These are phyloP conservation scores for Stratiomys singularior DNA, from an alignment of 2,888 invertebrate species.

Conservation along the genomic window DNA sequence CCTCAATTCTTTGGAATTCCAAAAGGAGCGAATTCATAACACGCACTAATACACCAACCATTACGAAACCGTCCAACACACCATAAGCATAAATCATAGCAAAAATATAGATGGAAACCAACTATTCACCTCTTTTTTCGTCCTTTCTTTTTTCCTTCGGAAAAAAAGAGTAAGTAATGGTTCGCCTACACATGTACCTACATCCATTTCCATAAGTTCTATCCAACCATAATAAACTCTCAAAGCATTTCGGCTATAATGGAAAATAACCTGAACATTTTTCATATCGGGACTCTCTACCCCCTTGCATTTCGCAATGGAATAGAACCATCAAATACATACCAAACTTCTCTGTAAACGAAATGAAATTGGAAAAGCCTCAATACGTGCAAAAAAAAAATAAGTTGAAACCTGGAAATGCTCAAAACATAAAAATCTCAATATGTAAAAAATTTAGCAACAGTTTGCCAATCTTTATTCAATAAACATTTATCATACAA, in stretches of 20 bases:
- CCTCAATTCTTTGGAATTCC: too few relatives aligned
- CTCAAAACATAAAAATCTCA: not conserved
- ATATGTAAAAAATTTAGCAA: conserved; percentile 51
- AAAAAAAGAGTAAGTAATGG: not conserved
- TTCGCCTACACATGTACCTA: not conserved
- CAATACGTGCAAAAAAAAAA: conserved; percentile 31
- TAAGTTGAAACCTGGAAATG: conserved; percentile 21
- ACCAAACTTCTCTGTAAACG: conserved; percentile 17
- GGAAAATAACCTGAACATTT: conserved; percentile 18
- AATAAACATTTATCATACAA: conserved; percentile 52
- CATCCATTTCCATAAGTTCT: conserved; percentile 8
- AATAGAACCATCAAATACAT: conserved; percentile 31
- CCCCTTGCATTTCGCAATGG: not conserved
- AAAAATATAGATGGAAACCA: not conserved
- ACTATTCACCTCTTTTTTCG: not conserved
- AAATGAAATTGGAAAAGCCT: conserved; percentile 47
- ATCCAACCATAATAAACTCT: conserved; percentile 44
- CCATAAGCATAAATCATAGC: not conserved
- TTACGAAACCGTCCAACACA: not conserved
- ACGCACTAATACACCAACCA: too few relatives aligned
- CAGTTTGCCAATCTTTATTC: conserved; percentile 52
- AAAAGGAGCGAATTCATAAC: too few relatives aligned
- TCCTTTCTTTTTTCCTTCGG: not conserved
- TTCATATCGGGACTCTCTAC: not conserved
- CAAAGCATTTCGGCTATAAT: conserved; percentile 33